Conservation (phyloP, 2,888 invertebrate genomes). For the Papilio demoleus region DNA sequence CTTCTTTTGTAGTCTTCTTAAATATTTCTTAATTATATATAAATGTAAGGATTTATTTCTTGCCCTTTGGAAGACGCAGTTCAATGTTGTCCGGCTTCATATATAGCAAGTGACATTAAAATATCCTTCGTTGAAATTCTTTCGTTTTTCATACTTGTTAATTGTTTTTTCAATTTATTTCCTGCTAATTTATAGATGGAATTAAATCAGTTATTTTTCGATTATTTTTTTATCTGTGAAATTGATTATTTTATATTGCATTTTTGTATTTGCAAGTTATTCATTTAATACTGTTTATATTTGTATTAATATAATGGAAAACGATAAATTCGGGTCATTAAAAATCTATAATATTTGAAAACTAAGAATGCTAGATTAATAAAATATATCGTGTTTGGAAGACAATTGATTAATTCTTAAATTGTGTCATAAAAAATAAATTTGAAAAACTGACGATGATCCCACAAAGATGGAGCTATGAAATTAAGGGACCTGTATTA, state of each 20-base stretch:
- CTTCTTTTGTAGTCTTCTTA: neutral
- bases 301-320: too few relatives aligned
- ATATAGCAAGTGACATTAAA: slow-evolving; percentile 32
- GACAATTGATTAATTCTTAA: too few relatives aligned
- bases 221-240: neutral
- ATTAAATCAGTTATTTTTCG: neutral
- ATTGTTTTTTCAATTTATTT: slow-evolving; percentile 3
- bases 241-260: neutral
- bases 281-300: too few relatives aligned
- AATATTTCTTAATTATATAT: neutral
- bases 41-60: neutral
- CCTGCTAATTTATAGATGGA: neutral
- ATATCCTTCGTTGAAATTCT: slow-evolving; percentile 15
- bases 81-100: slow-evolving; percentile 7
- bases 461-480: too few relatives aligned
- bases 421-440: too few relatives aligned
- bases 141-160: slow-evolving; percentile 10
- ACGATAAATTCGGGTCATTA: too few relatives aligned
- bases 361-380: too few relatives aligned
- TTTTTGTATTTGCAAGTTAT: too few relatives aligned
- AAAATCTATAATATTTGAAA: too few relatives aligned
- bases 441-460: too few relatives aligned
- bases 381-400: too few relatives aligned
- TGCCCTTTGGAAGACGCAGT: neutral
- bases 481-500: too few relatives aligned